Conservation (phyloP, 2,888 invertebrate species). For the Ditylenchus weischeri region DNA sequence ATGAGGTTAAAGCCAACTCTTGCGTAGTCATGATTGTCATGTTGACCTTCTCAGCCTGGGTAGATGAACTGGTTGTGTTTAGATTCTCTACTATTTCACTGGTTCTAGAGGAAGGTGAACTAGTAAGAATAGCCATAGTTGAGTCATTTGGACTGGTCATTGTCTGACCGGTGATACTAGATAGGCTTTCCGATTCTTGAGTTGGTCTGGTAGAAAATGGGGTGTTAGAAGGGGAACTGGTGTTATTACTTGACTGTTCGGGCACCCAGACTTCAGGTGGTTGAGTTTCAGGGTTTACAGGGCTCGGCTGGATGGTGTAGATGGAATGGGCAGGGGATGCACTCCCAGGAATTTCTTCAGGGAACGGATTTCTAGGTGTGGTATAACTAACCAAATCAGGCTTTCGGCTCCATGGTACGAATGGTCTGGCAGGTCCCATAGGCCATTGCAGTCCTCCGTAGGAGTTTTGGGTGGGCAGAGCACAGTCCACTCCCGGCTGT, state of each 20-base stretch:
- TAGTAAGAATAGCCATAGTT: not conserved
- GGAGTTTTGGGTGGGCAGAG: not conserved
- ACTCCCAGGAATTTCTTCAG: not conserved
- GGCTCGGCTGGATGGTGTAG: not conserved
- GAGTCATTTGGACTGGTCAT: not conserved
- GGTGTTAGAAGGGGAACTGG: not conserved
- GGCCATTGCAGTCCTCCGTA: constrained; percentile 5
- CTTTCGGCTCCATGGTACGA: not conserved
- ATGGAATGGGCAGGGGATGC: not conserved
- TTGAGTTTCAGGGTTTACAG: not conserved
- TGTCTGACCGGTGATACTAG: too few relatives aligned
- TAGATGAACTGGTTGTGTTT: not conserved
- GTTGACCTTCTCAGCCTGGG: not conserved
- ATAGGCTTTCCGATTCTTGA: too few relatives aligned
- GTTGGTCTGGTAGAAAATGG: too few relatives aligned
- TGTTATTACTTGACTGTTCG: not conserved
- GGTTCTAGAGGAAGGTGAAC: not conserved
- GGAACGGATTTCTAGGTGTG: constrained; percentile 6
- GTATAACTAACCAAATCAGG: not conserved
- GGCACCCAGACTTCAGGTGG: constrained; percentile 11
- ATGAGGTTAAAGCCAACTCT: not conserved
- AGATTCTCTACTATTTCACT: too few relatives aligned
- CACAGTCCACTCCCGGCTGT: not conserved
- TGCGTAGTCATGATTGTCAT: not conserved
- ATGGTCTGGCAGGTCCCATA: constrained; percentile 7